Evolutionary conservation across 2,797 vertebrate genomes (phyloP).

Genomic region (Gallinago solitaria): DNA sequence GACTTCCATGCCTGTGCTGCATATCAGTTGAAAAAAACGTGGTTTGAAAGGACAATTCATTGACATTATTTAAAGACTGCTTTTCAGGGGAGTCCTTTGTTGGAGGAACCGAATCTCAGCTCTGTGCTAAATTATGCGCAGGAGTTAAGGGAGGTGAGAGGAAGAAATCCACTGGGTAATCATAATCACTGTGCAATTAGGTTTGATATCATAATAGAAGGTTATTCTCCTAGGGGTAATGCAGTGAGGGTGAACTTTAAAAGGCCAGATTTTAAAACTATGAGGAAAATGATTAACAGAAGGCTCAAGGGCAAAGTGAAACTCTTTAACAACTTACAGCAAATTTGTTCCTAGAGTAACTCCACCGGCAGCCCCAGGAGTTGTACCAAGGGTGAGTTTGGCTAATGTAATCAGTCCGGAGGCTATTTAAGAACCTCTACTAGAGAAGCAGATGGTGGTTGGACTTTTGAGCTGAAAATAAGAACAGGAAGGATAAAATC

Average conservation of each 20-base stretch:
- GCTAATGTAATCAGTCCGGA: conserved; percentile 42
- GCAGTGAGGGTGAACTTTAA: conserved; percentile 70
- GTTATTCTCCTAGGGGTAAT: conserved; percentile 61
- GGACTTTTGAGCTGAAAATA: conserved; percentile 29
- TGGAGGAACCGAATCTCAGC: not conserved
- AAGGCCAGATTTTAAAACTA: conserved; percentile 68
- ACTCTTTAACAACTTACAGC: conserved; percentile 45
- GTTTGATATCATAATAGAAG: conserved; percentile 73
- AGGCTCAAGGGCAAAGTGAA: conserved; percentile 70
- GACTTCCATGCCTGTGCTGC: not conserved
- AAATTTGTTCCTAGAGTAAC: conserved; percentile 51
- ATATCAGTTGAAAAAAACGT: not conserved
- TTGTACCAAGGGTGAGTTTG: conserved; percentile 48
- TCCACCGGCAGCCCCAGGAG: conserved; percentile 2
- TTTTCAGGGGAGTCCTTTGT: conserved; percentile 15
- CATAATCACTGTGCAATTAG: conserved; percentile 63
- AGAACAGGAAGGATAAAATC: not conserved
- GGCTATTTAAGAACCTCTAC: conserved; percentile 38
- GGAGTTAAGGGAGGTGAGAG: conserved; percentile 54
- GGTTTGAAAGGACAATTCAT: conserved; percentile 15
- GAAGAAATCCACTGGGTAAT: conserved; percentile 64
- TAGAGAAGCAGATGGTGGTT: conserved; percentile 4
- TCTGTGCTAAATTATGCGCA: conserved; percentile 50
- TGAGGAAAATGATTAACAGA: conserved; percentile 63
- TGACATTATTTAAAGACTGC: conserved; percentile 42